Evolutionary conservation across 2,113 vertebrate genomes (phyloP), one percentile per base, ranked within the genome.

Genomic region (Xenopus tropicalis): DNA sequence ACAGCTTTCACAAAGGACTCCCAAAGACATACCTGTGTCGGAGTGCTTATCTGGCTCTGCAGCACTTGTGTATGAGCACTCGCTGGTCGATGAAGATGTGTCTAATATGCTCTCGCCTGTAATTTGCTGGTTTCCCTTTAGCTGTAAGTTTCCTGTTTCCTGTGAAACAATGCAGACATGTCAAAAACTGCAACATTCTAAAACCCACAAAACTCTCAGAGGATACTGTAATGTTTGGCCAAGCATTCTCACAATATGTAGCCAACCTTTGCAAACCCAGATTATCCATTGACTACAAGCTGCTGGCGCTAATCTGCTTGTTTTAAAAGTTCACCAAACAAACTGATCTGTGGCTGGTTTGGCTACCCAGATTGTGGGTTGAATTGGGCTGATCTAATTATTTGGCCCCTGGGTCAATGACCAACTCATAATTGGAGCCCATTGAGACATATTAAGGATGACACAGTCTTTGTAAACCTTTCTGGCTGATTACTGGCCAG

Each of bases 91-190:
- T 25, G 73, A 75, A 83, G 83, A 77, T 82, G 81, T 77, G 64
- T 80, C 80, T 42, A 76, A 11, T 61, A 78, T 25, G 12, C 76
- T 62, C 70, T 79, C 80, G 61, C 44, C 80, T 76, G 79, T 80
- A 79, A 72, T 78, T 6, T 80, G 83, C 72, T 82, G 66, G 78
- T 83, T 90, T 82, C 83, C 85, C 80, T 84, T 87, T 71, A 87
- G 84, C 76, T 79, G 56, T 84, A 83, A 84, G 77, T 86, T 88
- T 74, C 71, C 73, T 78, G 48, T 90, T 96, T 96, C 95, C 95
- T 97, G 93, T 83, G 79, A 80, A 88, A 90, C 87, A 96, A 97
- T 12, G 74, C 82, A 83, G 79, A 37, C 11, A 73, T 84, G 84
- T 86, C 80, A 85, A 79, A 85, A 85, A 73, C 68, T 77, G 56